These are phyloP conservation scores for Macrotus californicus DNA, from an alignment of 2,113 vertebrate species.

Conservation along the genomic window DNA sequence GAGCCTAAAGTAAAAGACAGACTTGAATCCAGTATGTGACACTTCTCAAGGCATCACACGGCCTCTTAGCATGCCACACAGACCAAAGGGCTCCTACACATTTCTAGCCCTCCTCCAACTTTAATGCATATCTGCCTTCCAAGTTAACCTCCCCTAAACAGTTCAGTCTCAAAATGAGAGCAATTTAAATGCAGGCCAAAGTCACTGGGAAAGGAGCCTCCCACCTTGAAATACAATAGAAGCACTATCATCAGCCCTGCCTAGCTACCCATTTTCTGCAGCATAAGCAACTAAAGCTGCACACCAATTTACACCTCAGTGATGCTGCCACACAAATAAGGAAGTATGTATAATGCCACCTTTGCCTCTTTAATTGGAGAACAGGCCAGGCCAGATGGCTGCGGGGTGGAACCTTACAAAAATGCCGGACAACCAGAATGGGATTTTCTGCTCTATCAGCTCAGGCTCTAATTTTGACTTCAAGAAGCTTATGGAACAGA, in stretches of 20 bases:
- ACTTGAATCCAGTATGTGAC: not conserved
- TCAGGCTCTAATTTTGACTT: slow-evolving; percentile 58
- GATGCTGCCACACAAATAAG: slow-evolving; percentile 7
- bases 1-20: not conserved
- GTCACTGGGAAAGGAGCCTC: slow-evolving; percentile 45
- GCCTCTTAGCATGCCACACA: not conserved
- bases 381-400: slow-evolving; percentile 61
- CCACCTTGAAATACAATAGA: slow-evolving; percentile 38
- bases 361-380: slow-evolving; percentile 43
- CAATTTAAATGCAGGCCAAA: slow-evolving; percentile 15
- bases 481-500: slow-evolving; percentile 57
- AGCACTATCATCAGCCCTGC: slow-evolving; percentile 39
- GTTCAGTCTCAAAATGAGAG: slow-evolving; percentile 17
- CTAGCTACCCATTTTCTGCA: slow-evolving; percentile 30
- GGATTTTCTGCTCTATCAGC: slow-evolving; percentile 44
- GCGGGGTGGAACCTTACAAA: slow-evolving; percentile 44
- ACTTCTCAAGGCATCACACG: not conserved
- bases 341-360: slow-evolving; percentile 19
- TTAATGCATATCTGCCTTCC: not conserved
- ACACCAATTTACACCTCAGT: not conserved
- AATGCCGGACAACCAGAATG: slow-evolving; percentile 25
- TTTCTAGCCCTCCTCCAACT: not conserved
- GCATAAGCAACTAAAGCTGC: slow-evolving; percentile 24
- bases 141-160: not conserved
- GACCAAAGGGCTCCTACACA: not conserved